Conservation (phyloP, 2,888 invertebrate genomes). For the Synergus laeviventris region DNA sequence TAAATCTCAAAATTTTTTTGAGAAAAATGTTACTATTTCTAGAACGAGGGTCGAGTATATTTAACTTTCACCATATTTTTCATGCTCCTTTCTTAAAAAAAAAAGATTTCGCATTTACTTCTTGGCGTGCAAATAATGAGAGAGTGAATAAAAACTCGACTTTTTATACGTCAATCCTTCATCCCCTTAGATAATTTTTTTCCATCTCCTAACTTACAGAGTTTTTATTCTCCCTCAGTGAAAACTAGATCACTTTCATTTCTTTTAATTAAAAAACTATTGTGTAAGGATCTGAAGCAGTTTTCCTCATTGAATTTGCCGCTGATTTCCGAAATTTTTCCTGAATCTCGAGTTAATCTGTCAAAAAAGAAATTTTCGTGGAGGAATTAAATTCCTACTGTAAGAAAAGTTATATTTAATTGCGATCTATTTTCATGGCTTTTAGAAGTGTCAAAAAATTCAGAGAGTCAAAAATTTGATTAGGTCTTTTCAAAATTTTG, state of each 20-base stretch:
- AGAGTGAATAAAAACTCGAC: constrained; percentile 32
- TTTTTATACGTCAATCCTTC: constrained; percentile 19
- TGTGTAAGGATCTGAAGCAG: background rate
- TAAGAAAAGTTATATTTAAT: background rate
- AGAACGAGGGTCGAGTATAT: background rate
- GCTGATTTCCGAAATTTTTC: background rate
- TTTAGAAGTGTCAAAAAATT: background rate
- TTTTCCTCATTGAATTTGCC: background rate
- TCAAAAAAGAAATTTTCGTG: background rate
- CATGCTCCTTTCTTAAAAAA: background rate
- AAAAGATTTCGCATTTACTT: background rate
- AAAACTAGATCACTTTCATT: background rate
- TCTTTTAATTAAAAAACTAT: background rate
- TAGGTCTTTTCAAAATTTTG: too few species aligned
- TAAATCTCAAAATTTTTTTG: too few species aligned
- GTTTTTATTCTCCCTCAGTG: constrained; percentile 24
- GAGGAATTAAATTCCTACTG: background rate
- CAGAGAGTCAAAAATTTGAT: background rate
- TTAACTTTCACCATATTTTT: background rate
- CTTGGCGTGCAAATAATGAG: background rate
- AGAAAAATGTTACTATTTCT: background rate
- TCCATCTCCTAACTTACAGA: constrained; percentile 25
- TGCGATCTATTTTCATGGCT: background rate
- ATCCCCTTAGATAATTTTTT: constrained; percentile 34
- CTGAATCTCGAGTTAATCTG: background rate